Conservation (phyloP, 2,797 vertebrate species). For the Mycteria americana region DNA sequence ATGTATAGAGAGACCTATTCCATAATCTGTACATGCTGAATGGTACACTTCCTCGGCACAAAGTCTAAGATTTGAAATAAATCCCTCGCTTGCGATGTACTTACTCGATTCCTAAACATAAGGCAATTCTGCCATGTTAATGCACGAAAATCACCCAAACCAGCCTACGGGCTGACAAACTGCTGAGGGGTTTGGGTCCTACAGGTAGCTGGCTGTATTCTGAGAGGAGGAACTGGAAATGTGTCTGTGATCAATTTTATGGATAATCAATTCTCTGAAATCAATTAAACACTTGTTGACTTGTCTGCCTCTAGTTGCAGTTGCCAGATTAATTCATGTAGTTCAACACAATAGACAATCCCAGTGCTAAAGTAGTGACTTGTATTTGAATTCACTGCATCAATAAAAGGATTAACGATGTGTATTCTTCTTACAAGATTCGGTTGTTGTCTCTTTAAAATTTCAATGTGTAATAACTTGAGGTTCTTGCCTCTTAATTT, state of each 20-base stretch:
- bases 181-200: not conserved
- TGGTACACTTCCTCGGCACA: not conserved
- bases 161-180: not conserved
- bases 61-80: not conserved
- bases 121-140: not conserved
- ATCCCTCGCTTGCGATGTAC: not conserved
- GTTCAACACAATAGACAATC: not conserved
- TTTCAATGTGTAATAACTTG: not conserved
- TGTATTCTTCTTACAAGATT: not conserved
- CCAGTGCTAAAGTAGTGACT: not conserved
- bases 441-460: not conserved
- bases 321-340: not conserved
- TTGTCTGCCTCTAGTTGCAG: not conserved
- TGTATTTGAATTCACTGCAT: not conserved
- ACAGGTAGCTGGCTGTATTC: not conserved
- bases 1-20: not conserved
- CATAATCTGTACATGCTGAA: not conserved
- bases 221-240: not conserved
- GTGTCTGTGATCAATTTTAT: not conserved
- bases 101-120: not conserved
- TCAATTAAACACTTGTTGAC: not conserved
- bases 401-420: not conserved
- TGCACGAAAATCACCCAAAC: not conserved
- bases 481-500: not conserved
- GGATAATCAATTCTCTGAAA: constrained; percentile 11